phyloP scores from a whole-genome alignment of 2,113 vertebrate genomes.

The Candoia aspera region DNA sequence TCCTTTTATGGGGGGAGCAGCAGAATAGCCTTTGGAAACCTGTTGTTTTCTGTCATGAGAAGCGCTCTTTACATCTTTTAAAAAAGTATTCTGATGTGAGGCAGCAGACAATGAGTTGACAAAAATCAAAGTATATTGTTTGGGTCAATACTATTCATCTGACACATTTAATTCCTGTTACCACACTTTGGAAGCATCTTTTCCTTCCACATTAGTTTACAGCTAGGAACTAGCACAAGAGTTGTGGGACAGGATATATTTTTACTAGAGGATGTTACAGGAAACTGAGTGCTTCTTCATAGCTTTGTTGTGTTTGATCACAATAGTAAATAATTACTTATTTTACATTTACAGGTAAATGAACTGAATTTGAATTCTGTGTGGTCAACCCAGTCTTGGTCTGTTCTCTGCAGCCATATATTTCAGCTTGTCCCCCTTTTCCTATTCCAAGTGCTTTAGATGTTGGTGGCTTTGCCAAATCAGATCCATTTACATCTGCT shows the following conservation, averaged over 20 bases:
- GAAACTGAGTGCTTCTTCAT: background rate
- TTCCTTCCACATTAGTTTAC: slow-evolving; percentile 36
- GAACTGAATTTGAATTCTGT: slow-evolving; percentile 2
- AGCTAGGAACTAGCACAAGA: slow-evolving; percentile 5
- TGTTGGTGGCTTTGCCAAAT: background rate
- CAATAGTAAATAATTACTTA: background rate
- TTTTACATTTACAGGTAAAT: background rate
- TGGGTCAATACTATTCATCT: slow-evolving; percentile 66
- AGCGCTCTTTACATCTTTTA: background rate
- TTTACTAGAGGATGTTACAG: background rate
- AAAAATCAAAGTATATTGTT: slow-evolving; percentile 49
- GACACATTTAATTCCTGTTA: slow-evolving; percentile 59
- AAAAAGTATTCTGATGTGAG: background rate
- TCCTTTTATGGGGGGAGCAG: background rate
- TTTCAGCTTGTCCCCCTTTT: too few species aligned
- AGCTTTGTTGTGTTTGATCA: slow-evolving; percentile 12
- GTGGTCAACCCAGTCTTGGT: slow-evolving; percentile 11
- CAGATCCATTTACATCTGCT: background rate
- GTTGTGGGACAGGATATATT: background rate
- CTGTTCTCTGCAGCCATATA: background rate
- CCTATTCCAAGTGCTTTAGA: slow-evolving; percentile 13
- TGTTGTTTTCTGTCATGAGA: background rate
- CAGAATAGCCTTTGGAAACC: slow-evolving; percentile 19
- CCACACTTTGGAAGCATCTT: slow-evolving; percentile 65
- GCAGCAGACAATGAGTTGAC: slow-evolving; percentile 3